Evolutionary conservation across 2,113 vertebrate species (phyloP), one percentile per base, ranked within the genome.

Genomic region (Struthio camelus): DNA sequence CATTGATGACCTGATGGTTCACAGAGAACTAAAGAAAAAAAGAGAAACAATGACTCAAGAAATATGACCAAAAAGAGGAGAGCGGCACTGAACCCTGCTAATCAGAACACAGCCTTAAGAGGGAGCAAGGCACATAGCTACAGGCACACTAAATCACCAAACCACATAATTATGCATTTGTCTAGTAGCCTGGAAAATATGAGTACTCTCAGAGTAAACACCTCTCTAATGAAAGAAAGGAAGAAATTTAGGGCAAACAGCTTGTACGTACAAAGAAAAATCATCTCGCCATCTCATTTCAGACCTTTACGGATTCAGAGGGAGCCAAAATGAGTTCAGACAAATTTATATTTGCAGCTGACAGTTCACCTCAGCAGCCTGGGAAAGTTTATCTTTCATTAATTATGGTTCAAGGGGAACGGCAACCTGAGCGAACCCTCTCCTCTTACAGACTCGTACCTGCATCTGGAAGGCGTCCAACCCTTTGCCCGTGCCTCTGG

Each of bases 401-500:
- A 97, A 95, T 94, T 95, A 97, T 77, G 91, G 89, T 95, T 97
- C 94, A 96, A 87, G 94, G 64, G 75, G 78, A 97, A 54, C 87
- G 85, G 96, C 94, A 97, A 97, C 91, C 71, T 71, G 89, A 94
- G 91, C 81, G 85, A 80, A 80, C 64, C 59, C 54, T 96, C 96
- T 97, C 89, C 54, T 87, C 50, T 97, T 97, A 95, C 91, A 32
- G 73, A 79, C 76, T 61, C 92, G 92, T 91, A 90, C 83, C 86
- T 93, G 69, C 23, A 1, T 46, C 75, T 96, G 93, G 94, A 97
- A 78, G 38, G 50, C 14, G 1, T 94, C 95, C 96, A 97, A 36
- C 40, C 87, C 87, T 94, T 96, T 89, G 76, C 89, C 81, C 67
- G 0, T 59, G 71, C 28, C 59, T 80, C 87, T 97, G 94, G 95